A percentile compares a stretch with the other conserved stretches of the same genome.
Evolutionary conservation across 2,888 invertebrate species (phyloP).

Genomic region (Priocnemis perturbator): DNA sequence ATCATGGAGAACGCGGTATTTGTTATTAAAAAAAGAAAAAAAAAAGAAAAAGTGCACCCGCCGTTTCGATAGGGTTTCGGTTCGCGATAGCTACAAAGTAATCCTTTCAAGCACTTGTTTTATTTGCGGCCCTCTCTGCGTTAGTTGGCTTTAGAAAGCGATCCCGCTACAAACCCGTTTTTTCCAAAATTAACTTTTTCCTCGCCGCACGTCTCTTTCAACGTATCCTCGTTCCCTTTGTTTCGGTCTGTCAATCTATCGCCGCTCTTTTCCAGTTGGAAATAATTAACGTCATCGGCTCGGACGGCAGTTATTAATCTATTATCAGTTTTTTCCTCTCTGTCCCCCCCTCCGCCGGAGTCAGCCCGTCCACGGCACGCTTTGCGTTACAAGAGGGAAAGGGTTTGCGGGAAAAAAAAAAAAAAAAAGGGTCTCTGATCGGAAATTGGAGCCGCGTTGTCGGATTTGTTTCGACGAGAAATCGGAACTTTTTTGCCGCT

Average conservation of each 20-base stretch:
- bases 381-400: constrained; percentile 20
- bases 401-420: constrained; percentile 11
- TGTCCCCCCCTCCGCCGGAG: constrained; percentile 9
- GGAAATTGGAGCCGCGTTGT: constrained; percentile 42
- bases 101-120: no score
- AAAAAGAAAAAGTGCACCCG: no score
- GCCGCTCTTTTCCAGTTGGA: constrained; percentile 20
- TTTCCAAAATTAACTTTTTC: constrained; percentile 39
- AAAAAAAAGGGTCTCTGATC: constrained; percentile 7
- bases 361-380: constrained; percentile 6
- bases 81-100: no score
- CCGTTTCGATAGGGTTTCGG: no score
- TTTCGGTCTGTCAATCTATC: neutral
- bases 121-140: neutral
- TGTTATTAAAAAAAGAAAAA: no score
- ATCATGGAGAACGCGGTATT: no score
- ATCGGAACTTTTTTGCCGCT: constrained; percentile 34
- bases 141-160: constrained; percentile 5
- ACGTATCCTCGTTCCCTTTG: neutral
- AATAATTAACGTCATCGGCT: constrained; percentile 43
- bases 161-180: constrained; percentile 30
- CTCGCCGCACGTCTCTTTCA: constrained; percentile 13
- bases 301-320: constrained; percentile 43
- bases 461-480: constrained; percentile 45
- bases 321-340: constrained; percentile 38